Percentiles rank a stretch among this genome's conserved stretches.
These are phyloP conservation scores for Brienomyrus longianalis DNA, from an alignment of 2,113 vertebrate species.

Conservation along the genomic window DNA sequence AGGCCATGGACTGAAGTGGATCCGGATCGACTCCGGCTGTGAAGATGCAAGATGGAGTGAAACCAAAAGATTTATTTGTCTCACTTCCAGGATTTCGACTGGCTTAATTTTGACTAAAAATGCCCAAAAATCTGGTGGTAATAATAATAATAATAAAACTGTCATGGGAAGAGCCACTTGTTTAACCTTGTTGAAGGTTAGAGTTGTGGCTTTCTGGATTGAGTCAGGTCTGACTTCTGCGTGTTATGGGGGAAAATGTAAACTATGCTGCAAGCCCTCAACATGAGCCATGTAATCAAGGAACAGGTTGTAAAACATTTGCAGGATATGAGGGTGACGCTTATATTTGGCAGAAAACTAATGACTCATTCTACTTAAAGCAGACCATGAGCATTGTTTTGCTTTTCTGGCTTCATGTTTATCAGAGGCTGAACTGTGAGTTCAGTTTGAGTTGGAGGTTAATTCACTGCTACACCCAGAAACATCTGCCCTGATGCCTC, in stretches of 20 bases:
- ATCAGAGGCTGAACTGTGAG: not conserved
- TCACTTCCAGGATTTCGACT: not conserved
- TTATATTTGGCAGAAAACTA: not conserved
- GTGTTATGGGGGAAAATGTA: not conserved
- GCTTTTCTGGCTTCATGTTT: not conserved
- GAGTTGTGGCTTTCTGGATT: not conserved
- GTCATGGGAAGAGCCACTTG: not conserved
- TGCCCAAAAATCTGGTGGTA: not conserved
- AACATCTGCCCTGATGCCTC: not conserved
- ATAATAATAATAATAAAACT: not conserved
- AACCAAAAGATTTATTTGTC: not conserved
- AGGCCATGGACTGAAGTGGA: conserved; percentile 64
- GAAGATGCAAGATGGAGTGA: not conserved
- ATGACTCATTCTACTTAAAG: not conserved
- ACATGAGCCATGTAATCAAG: not conserved
- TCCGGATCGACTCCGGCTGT: conserved; percentile 37
- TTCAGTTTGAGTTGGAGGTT: not conserved
- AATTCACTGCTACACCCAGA: not conserved
- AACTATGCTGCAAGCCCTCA: not conserved
- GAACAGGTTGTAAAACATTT: not conserved
- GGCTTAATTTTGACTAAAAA: not conserved
- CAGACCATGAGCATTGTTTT: not conserved
- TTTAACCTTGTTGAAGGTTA: not conserved
- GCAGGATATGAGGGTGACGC: not conserved
- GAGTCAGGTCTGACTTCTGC: not conserved